phyloP scores from a whole-genome alignment of 2,113 vertebrate species.

The Oryzias celebensis region DNA sequence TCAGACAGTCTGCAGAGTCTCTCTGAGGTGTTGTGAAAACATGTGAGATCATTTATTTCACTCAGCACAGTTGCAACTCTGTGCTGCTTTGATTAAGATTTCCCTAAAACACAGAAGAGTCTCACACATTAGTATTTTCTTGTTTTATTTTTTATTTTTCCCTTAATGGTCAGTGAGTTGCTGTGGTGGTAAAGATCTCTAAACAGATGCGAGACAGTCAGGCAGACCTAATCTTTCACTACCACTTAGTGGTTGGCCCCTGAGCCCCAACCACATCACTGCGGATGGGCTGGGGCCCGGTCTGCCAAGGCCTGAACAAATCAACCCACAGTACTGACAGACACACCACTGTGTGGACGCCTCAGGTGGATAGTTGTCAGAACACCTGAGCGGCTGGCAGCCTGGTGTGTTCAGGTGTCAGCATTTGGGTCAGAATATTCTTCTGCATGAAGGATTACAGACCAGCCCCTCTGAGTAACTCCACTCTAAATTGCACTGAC shows the following conservation, averaged over 20 bases:
- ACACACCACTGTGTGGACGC: slow-evolving; percentile 52
- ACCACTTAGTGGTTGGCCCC: slow-evolving; percentile 53
- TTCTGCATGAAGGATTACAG: slow-evolving; percentile 51
- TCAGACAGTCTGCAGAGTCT: slow-evolving; percentile 53
- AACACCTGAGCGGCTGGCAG: slow-evolving; percentile 39
- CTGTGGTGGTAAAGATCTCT: neutral
- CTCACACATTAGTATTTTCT: neutral
- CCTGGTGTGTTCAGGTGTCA: slow-evolving; percentile 66
- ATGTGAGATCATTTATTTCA: slow-evolving; percentile 29
- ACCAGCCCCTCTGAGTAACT: slow-evolving; percentile 37
- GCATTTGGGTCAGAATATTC: slow-evolving; percentile 49
- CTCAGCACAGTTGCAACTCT: neutral
- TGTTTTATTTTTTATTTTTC: neutral
- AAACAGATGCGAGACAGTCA: slow-evolving; percentile 33
- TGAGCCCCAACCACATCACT: slow-evolving; percentile 45
- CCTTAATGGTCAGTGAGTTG: too few relatives aligned
- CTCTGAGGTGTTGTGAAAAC: slow-evolving; percentile 57
- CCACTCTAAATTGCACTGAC: slow-evolving; percentile 61
- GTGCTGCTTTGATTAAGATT: neutral
- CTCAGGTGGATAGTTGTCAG: slow-evolving; percentile 54
- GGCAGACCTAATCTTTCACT: slow-evolving; percentile 35
- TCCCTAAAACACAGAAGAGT: neutral
- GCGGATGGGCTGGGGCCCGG: slow-evolving; percentile 54
- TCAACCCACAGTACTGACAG: slow-evolving; percentile 44
- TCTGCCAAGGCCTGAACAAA: slow-evolving; percentile 33